phyloP scores from a whole-genome alignment of 1,140 invertebrate species.

The Amphibalanus amphitrite region DNA sequence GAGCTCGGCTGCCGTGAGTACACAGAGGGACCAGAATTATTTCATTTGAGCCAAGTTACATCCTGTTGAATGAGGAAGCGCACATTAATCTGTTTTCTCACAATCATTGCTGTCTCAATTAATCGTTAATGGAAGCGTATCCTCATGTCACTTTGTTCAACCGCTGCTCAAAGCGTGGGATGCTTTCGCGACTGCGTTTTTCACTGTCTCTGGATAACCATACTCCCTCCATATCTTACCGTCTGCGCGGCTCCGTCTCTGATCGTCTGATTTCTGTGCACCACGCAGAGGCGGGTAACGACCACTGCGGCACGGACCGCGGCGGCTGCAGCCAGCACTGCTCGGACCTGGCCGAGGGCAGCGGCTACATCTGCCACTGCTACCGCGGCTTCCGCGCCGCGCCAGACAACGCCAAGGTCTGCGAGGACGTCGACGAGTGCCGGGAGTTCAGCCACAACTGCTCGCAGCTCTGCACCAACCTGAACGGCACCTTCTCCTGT shows the following conservation, averaged over 20 bases:
- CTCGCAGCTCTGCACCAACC: slow-evolving; percentile 75
- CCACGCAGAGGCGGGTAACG: not conserved
- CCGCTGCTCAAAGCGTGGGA: too few species aligned
- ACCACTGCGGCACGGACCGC: slow-evolving; percentile 28
- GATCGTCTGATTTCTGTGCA: not conserved
- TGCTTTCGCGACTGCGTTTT: too few species aligned
- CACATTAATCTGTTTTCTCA: too few species aligned
- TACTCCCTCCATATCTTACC: too few species aligned
- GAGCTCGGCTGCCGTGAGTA: slow-evolving; percentile 71
- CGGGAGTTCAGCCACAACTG: slow-evolving; percentile 62
- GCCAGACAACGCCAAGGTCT: slow-evolving; percentile 29
- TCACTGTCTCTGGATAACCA: too few species aligned
- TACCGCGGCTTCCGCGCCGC: slow-evolving; percentile 67
- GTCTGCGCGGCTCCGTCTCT: not conserved
- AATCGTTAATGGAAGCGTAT: too few species aligned
- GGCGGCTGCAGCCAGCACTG: slow-evolving; percentile 91
- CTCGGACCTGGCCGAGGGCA: slow-evolving; percentile 52
- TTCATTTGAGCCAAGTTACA: too few species aligned
- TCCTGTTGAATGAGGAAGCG: not conserved
- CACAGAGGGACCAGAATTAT: too few species aligned
- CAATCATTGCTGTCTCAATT: too few species aligned
- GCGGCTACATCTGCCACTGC: slow-evolving; percentile 76
- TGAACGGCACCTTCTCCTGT: slow-evolving; percentile 84
- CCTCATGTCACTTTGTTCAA: too few species aligned
- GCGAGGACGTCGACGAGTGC: slow-evolving; percentile 71